phyloP scores from a whole-genome alignment of 2,797 vertebrate genomes.

The Phylloscopus collybita region DNA sequence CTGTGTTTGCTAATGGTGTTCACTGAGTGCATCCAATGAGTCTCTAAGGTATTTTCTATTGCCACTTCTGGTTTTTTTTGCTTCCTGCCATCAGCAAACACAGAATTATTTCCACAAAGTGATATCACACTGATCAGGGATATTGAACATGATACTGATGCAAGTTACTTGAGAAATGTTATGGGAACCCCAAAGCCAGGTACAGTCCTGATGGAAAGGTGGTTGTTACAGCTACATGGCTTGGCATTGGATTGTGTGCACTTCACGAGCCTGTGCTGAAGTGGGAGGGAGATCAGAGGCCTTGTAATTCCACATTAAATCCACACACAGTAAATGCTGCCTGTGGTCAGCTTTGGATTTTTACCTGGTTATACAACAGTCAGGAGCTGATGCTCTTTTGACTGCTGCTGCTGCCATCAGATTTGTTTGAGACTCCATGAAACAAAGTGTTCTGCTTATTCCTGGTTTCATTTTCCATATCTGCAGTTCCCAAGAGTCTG shows the following conservation, averaged over 20 bases:
- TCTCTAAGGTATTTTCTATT: constrained; percentile 5
- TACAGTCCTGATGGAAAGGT: neutral
- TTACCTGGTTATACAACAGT: neutral
- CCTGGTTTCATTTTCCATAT: neutral
- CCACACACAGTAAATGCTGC: neutral
- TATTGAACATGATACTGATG: neutral
- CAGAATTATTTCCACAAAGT: neutral
- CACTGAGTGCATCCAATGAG: neutral
- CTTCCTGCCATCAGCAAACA: neutral
- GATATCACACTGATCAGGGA: neutral
- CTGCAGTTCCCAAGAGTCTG: neutral
- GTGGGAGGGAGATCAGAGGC: neutral
- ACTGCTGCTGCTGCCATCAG: neutral
- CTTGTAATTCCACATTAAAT: neutral
- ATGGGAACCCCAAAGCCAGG: neutral
- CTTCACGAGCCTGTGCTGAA: neutral
- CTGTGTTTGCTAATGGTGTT: neutral
- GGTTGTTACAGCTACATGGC: neutral
- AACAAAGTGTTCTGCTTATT: neutral
- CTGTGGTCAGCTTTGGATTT: neutral
- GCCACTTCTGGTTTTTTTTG: neutral
- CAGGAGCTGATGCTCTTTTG: neutral
- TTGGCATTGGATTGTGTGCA: neutral
- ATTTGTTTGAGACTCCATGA: neutral
- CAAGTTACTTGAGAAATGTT: neutral